phyloP scores from a whole-genome alignment of 2,888 invertebrate genomes.

The Zeuzera pyrina region DNA sequence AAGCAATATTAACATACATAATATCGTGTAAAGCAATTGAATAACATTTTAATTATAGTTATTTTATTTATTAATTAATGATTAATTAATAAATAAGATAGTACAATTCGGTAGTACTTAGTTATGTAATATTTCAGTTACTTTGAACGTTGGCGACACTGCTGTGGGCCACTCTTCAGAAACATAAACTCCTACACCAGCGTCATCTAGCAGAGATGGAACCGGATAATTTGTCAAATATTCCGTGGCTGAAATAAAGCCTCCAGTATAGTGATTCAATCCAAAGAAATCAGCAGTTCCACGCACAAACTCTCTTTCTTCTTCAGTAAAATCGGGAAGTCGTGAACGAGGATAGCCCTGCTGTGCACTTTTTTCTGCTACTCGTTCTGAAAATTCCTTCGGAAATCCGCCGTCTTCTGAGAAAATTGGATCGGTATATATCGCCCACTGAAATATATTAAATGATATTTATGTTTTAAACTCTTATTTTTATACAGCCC shows the following conservation, averaged over 20 bases:
- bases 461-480: not conserved
- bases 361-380: slow-evolving; percentile 39
- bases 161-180: slow-evolving; percentile 32
- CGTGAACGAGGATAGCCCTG: slow-evolving; percentile 54
- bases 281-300: slow-evolving; percentile 44
- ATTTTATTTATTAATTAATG: too few relatives aligned
- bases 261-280: slow-evolving; percentile 76
- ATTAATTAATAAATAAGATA: too few relatives aligned
- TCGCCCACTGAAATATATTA: slow-evolving; percentile 22
- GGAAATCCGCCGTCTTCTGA: slow-evolving; percentile 48
- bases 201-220: slow-evolving; percentile 33
- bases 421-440: slow-evolving; percentile 39
- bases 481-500: not conserved
- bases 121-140: too few relatives aligned
- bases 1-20: too few relatives aligned
- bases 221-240: slow-evolving; percentile 15
- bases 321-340: slow-evolving; percentile 46
- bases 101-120: too few relatives aligned
- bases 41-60: too few relatives aligned
- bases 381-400: slow-evolving; percentile 32
- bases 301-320: slow-evolving; percentile 39
- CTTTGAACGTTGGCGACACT: slow-evolving; percentile 35
- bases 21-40: too few relatives aligned
- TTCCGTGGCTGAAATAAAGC: slow-evolving; percentile 26
- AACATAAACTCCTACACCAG: slow-evolving; percentile 17